Percentiles rank a stretch among this genome's conserved stretches.
phyloP scores from a whole-genome alignment of 2,888 invertebrate genomes.

The Megaustenia siamemsis region DNA sequence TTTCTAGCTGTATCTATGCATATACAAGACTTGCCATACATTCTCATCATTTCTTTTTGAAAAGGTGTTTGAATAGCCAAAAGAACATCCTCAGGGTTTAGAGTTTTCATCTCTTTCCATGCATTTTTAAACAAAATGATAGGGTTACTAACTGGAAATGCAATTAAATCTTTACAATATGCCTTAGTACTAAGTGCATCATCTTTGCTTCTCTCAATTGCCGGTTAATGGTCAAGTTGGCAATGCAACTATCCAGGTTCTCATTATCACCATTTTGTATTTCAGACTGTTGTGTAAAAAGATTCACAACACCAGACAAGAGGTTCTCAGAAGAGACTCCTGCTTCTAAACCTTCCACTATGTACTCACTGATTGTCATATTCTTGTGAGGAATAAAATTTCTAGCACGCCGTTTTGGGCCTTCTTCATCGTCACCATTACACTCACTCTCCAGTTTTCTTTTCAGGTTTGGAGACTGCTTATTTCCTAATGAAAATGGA shows the following conservation, averaged over 20 bases:
- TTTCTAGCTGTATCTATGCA: constrained; percentile 41
- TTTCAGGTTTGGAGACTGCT: constrained; percentile 3
- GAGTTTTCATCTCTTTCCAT: constrained; percentile 27
- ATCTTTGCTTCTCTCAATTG: constrained; percentile 45
- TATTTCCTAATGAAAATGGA: neutral
- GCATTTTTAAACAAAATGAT: constrained; percentile 38
- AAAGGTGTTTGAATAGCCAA: constrained; percentile 45
- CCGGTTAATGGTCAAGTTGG: constrained; percentile 25
- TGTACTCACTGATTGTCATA: constrained; percentile 40
- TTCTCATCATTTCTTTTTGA: constrained; percentile 51
- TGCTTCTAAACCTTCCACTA: constrained; percentile 29
- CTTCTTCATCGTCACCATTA: constrained; percentile 24
- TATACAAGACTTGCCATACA: constrained; percentile 43
- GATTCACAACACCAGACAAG: constrained; percentile 2
- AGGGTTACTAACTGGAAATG: constrained; percentile 25
- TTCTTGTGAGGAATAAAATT: neutral
- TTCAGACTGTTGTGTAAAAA: constrained; percentile 14
- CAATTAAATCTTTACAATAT: constrained; percentile 29
- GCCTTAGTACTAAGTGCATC: constrained; percentile 38
- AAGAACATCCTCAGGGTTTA: constrained; percentile 24
- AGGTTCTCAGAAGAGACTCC: neutral
- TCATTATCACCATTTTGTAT: neutral
- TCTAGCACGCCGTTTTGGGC: neutral
- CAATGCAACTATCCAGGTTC: neutral
- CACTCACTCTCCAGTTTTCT: constrained; percentile 13